A percentile compares a stretch with the other conserved stretches of the same genome.
Conservation (phyloP, 2,113 vertebrate genomes). For the Danio rerio region GRCz12tu NC_133177.1:46936501-46937000, state of each 20-base stretch:
- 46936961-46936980: too few relatives aligned
- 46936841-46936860: too few relatives aligned
- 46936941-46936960: too few relatives aligned
- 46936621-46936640: slow-evolving; percentile 63
- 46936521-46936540: not conserved
- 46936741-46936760: not conserved
- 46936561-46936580: slow-evolving; percentile 48
- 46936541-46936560: not conserved
- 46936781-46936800: not conserved
- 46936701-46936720: slow-evolving; percentile 51
- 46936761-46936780: not conserved
- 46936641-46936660: slow-evolving; percentile 68
- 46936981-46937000: too few relatives aligned
- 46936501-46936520: not conserved
- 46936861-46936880: too few relatives aligned
- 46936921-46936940: too few relatives aligned
- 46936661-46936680: slow-evolving; percentile 69
- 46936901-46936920: too few relatives aligned
- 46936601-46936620: slow-evolving; percentile 57
- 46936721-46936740: not conserved
- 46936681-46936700: slow-evolving; percentile 48
- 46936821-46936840: too few relatives aligned
- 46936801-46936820: not conserved
- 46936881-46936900: too few relatives aligned
- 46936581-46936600: slow-evolving; percentile 67